Conservation (phyloP, 2,797 vertebrate species). For the Stomatorhinus walkeri region DNA sequence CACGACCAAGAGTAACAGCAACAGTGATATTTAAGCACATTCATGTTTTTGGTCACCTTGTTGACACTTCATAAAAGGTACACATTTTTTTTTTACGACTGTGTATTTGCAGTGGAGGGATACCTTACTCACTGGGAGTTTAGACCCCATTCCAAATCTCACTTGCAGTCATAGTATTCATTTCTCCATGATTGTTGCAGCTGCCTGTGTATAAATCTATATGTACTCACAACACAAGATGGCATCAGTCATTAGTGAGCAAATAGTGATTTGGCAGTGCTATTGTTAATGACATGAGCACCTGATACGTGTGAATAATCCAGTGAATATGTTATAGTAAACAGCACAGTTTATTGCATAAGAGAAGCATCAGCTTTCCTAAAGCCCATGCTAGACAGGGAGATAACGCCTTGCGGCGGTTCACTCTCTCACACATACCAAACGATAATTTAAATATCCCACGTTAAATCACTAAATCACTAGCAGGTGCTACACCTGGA, state of each 20-base stretch:
- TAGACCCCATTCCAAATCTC: not conserved
- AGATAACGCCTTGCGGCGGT: not conserved
- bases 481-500: not conserved
- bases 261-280: not conserved
- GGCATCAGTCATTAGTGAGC: not conserved
- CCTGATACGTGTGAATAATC: not conserved
- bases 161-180: not conserved
- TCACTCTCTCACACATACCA: not conserved
- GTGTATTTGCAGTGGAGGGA: not conserved
- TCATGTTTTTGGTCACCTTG: not conserved
- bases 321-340: not conserved
- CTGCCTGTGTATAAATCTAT: not conserved
- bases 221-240: not conserved
- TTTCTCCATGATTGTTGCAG: not conserved
- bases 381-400: not conserved
- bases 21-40: not conserved
- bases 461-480: not conserved
- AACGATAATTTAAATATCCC: not conserved
- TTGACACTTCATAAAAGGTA: not conserved
- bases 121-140: not conserved
- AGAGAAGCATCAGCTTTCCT: not conserved
- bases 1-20: not conserved
- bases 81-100: not conserved
- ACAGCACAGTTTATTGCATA: no score
- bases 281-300: no score